Base-by-base conservation (phyloP, 2,113 vertebrate species). In the Cynoglossus semilaevis region DNA sequence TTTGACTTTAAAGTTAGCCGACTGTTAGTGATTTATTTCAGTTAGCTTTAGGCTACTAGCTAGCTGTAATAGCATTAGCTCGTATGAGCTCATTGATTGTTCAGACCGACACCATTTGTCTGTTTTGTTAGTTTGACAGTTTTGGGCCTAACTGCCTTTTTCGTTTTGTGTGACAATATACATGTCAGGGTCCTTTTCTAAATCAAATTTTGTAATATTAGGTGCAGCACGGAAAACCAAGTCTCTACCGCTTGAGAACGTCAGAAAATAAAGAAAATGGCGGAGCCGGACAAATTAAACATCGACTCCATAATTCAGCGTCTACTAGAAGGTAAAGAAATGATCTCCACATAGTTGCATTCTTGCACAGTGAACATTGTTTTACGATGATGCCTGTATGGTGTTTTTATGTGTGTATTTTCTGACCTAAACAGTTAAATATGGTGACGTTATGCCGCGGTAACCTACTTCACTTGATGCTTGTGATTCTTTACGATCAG, bases 251-350 rank as follows among this genome's bases (percentile, higher is more conserved):
- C 80, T 72, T 69, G 86, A 85, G 80, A 81, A 82, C 87, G 80
- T 74, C 82, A 77, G 67, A 87, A 87, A 80, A 83, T 64, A 82
- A 70, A 77, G 85, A 92, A 91, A 91, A 92, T 92, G 91, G 90
- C 91, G 89, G 91, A 92, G 81, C 88, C 90, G 84, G 91, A 92
- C 88, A 97, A 96, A 90, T 92, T 97, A 89, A 97, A 97, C 91
- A 91, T 97, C 79, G 94, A 97, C 87, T 97, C 94, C 66, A 95
- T 96, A 90, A 97, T 97, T 90, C 93, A 94, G 85, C 93, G 94
- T 79, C 93, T 97, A 67, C 82, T 97, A 87, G 94, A 97, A 94
- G 94, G 95, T 97, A 74, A 93, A 87, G 1, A 37, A 2, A 18
- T 10, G 0, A 14, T 58, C 40, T 5, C 3, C 15, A 8, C 0